Conservation (phyloP, 1,140 invertebrate species). For the Drosophila bipectinata region DNA sequence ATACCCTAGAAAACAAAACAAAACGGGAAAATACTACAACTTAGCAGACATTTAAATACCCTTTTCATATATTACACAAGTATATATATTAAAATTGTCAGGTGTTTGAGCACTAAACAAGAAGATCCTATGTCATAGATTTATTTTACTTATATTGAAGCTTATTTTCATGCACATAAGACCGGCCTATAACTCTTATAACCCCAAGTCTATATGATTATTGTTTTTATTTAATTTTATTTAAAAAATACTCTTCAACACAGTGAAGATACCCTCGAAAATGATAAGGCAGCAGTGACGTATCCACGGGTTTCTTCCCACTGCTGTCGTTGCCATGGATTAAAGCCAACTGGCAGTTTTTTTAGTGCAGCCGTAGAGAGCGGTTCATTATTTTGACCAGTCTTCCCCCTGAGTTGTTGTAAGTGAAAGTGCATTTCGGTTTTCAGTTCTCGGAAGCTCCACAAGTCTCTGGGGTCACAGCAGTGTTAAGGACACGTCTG, state of each 20-base stretch:
- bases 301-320: conserved; percentile 9
- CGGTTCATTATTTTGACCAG: conserved; percentile 43
- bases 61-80: background rate
- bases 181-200: background rate
- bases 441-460: conserved; percentile 39
- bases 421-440: conserved; percentile 66
- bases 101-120: too few species aligned
- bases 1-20: conserved; percentile 6
- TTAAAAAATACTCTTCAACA: background rate
- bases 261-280: background rate
- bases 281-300: conserved; percentile 27
- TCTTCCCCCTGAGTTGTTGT: conserved; percentile 51
- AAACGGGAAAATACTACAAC: background rate
- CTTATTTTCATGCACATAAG: too few species aligned
- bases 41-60: background rate
- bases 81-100: background rate
- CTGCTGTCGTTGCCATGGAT: conserved; percentile 38
- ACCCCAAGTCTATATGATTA: background rate
- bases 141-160: too few species aligned
- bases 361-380: conserved; percentile 62
- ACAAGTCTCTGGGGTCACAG: conserved; percentile 47
- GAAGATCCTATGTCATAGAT: too few species aligned
- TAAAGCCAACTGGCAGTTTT: conserved; percentile 62
- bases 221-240: background rate
- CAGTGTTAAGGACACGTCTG: conserved; percentile 50